Base-by-base conservation (phyloP, 2,797 vertebrate genomes). In the Sebastes hubbsi region DNA sequence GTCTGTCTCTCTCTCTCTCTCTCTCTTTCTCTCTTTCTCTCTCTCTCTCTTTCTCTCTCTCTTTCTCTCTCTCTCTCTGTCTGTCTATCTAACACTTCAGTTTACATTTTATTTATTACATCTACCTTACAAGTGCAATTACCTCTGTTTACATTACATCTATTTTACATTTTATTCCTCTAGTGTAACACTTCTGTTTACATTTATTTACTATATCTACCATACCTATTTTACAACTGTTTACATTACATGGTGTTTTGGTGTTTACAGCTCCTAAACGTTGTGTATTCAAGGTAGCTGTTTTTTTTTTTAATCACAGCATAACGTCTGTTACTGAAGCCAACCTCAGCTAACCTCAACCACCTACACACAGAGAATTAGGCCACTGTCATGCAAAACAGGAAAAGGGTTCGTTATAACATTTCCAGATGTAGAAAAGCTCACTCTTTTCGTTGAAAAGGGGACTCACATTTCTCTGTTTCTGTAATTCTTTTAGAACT, bases 311-410 rank as follows among this genome's bases (percentile, higher is more conserved):
- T 12, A 3, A 12, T 16, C 0, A 11, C 54, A 10, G 11, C 46
- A 8, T 54, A 32, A n/a, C 32, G 42, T 18, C 18, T 70, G 27
- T n/a, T 32, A 13, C 0, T 61, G 29, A 24, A 18, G 76, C 75
- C 68, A 90, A 69, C 49, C 6, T 20, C 3, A 9, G 75, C 78
- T 81, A 81, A 69, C 70, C 11, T 60, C 5, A 25, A 73, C 66
- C 65, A 42, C 30, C 20, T 30, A 27, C 13, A 36, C 24, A 32
- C 16, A 70, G 25, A 2, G 9, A 64, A 22, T 16, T 2, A 49
- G 63, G 49, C 32, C 27, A 73, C 2, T 75, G 36, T 0, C 3
- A 4, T 16, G 38, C 14, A 49, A 42, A 20, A 11, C 75, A 7
- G 34, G 34, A 46, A 29, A 4, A n/a, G 8, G 46, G 2, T 49